Percentiles rank a stretch among this genome's conserved stretches.
These are phyloP conservation scores for Acanthosepion pharaonis DNA, from an alignment of 2,888 invertebrate genomes.

Conservation along the genomic window DNA sequence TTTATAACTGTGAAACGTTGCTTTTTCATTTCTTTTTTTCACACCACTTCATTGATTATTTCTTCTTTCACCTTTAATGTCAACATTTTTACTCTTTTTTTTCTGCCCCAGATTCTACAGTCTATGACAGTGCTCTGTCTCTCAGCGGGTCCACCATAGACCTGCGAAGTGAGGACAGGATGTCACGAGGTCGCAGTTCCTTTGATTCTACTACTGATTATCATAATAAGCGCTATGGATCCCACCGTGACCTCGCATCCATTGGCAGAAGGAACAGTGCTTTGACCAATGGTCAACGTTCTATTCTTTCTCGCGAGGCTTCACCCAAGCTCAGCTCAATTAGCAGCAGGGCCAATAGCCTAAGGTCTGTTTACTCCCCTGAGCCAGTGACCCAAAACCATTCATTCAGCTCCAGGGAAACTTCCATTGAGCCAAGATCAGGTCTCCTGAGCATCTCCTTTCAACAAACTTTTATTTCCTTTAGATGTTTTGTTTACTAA, in stretches of 20 bases:
- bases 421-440: constrained; percentile 43
- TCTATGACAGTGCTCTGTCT: constrained; percentile 42
- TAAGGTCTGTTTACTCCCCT: constrained; percentile 36
- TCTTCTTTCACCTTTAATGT: neutral
- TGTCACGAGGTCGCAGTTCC: constrained; percentile 39
- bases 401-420: constrained; percentile 40
- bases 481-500: neutral
- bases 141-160: neutral
- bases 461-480: neutral
- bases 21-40: neutral
- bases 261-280: constrained; percentile 34
- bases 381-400: constrained; percentile 36
- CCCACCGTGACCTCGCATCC: neutral
- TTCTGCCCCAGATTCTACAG: constrained; percentile 25
- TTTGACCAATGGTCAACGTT: constrained; percentile 39
- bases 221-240: constrained; percentile 36
- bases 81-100: constrained; percentile 7
- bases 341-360: constrained; percentile 24
- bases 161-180: constrained; percentile 36
- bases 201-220: constrained; percentile 36
- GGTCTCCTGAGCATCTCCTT: constrained; percentile 11
- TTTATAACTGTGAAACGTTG: no score
- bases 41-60: neutral
- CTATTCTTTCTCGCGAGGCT: constrained; percentile 40
- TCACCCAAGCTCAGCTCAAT: constrained; percentile 38